phyloP scores from a whole-genome alignment of 2,797 vertebrate species.

The Pelochelys cantorii region DNA sequence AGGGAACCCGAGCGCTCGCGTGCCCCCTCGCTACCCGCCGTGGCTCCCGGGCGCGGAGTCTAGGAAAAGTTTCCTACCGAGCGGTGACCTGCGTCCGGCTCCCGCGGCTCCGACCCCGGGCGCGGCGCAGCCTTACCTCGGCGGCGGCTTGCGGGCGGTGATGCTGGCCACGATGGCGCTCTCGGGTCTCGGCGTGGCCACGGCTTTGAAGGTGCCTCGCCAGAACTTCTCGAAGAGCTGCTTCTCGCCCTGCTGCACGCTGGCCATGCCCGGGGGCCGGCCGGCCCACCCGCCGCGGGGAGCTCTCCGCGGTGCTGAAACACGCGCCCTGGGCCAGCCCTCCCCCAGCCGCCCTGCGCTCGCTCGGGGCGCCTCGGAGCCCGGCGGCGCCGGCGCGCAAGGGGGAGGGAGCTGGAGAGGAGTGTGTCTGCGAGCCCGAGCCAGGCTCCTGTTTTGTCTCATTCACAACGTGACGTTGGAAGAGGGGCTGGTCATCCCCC shows the following conservation, averaged over 20 bases:
- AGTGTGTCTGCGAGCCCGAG: conserved; percentile 61
- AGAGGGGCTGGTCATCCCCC: conserved; percentile 77
- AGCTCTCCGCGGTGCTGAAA: conserved; percentile 82
- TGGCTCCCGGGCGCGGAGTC: fast-evolving
- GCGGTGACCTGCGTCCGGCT: too few species aligned
- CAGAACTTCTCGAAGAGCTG: conserved; percentile 99
- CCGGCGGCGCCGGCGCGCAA: neutral
- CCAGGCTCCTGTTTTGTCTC: conserved; percentile 85
- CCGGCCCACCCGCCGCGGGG: conserved; percentile 37
- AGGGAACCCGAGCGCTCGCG: neutral
- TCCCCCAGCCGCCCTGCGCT: neutral
- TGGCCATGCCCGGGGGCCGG: conserved; percentile 74
- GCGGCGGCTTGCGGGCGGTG: conserved; percentile 87
- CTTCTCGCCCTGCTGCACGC: conserved; percentile 90
- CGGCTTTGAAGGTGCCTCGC: conserved; percentile 96
- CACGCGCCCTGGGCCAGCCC: neutral
- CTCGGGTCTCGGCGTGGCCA: conserved; percentile 93
- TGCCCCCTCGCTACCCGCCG: fast-evolving
- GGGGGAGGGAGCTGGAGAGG: neutral
- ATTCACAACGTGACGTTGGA: conserved; percentile 82
- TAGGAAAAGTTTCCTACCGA: conserved; percentile 39
- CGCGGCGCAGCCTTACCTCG: conserved; percentile 81
- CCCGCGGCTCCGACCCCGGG: too few species aligned
- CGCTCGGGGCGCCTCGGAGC: neutral
- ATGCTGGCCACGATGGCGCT: conserved; percentile 96